A percentile compares a stretch with the other conserved stretches of the same genome.
Conservation (phyloP, 2,113 vertebrate species). For the Chinchilla lanigera region DNA sequence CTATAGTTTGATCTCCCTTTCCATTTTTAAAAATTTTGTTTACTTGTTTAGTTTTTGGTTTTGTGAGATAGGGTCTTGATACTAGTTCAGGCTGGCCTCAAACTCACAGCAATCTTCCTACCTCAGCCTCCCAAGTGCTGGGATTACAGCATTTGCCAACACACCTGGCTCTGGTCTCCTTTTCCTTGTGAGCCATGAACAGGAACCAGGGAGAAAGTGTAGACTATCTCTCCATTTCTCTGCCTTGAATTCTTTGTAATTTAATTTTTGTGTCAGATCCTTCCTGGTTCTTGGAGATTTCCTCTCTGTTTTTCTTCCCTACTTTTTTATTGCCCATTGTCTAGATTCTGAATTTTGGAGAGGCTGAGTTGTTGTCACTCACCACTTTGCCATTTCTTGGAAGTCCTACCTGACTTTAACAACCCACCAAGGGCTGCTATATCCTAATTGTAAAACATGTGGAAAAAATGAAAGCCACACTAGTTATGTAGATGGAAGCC, state of each 20-base stretch:
- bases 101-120: no score
- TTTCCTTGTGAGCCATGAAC: background rate
- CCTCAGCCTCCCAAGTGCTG: no score
- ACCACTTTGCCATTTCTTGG: background rate
- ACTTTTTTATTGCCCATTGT: background rate
- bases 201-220: background rate
- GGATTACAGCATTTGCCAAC: background rate
- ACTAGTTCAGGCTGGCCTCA: no score
- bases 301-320: background rate
- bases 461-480: background rate
- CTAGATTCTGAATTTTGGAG: background rate
- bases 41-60: no score
- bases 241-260: background rate
- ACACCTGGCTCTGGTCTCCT: background rate
- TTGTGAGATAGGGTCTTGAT: no score
- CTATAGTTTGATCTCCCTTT: background rate
- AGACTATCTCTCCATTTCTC: background rate
- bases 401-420: background rate
- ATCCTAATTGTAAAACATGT: background rate
- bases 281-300: background rate
- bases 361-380: background rate
- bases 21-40: background rate
- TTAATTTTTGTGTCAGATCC: background rate
- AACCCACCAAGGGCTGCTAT: background rate
- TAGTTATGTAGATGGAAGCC: background rate